These are phyloP conservation scores for Dysmachus trigonus DNA, from an alignment of 2,888 invertebrate genomes.

Conservation along the genomic window DNA sequence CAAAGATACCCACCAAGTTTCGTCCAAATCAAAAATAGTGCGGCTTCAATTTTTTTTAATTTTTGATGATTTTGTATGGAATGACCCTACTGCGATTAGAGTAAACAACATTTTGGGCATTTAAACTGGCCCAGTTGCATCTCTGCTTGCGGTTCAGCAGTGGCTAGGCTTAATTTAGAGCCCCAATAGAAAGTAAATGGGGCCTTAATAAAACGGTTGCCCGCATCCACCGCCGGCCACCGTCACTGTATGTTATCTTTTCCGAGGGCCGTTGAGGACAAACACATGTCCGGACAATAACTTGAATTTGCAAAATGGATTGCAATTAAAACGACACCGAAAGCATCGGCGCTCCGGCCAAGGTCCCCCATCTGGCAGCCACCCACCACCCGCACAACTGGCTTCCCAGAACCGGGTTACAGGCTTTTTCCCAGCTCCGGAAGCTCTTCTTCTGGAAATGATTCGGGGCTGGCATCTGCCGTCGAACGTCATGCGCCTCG, in stretches of 20 bases:
- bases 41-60: no score
- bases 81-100: no score
- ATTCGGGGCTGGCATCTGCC: background rate
- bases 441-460: background rate
- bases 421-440: background rate
- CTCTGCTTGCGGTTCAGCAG: background rate
- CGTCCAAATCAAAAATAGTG: no score
- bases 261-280: background rate
- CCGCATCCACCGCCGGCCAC: background rate
- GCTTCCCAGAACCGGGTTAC: background rate
- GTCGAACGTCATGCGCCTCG: background rate
- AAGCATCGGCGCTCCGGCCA: background rate
- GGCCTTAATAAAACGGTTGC: background rate
- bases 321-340: constrained; percentile 19
- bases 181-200: background rate
- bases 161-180: background rate
- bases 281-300: constrained; percentile 15
- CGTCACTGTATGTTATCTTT: background rate
- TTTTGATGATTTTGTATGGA: no score
- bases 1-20: no score
- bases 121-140: constrained; percentile 7
- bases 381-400: background rate
- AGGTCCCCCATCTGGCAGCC: background rate
- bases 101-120: constrained; percentile 6
- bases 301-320: constrained; percentile 19